phyloP scores from a whole-genome alignment of 2,797 vertebrate species.

The Arctocebus calabarensis region DNA sequence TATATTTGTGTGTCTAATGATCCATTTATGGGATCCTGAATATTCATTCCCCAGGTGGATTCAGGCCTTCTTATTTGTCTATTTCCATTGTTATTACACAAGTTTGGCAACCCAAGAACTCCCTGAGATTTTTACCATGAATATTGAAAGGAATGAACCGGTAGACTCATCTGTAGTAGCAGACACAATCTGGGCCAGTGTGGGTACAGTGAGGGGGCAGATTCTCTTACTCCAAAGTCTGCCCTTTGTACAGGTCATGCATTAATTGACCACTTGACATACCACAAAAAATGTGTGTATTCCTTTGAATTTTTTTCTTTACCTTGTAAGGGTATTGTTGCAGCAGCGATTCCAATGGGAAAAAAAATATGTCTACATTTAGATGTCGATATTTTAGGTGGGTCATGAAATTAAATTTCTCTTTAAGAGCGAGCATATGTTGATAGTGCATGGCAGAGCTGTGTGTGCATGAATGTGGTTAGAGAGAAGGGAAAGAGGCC shows the following conservation, averaged over 20 bases:
- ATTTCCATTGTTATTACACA: not conserved
- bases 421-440: conserved; percentile 73
- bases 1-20: not conserved
- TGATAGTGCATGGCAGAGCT: conserved; percentile 53
- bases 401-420: conserved; percentile 62
- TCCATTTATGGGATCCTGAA: not conserved
- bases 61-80: conserved; percentile 8
- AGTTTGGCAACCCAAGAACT: not conserved
- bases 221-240: not conserved
- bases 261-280: not conserved
- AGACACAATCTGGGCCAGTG: not conserved
- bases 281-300: not conserved
- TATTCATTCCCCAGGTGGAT: not conserved
- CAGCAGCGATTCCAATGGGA: not conserved
- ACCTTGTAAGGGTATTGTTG: conserved; percentile 13
- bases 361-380: conserved; percentile 68
- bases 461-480: conserved; percentile 23
- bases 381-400: conserved; percentile 75
- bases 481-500: conserved; percentile 51
- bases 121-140: not conserved
- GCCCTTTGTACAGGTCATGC: not conserved
- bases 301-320: conserved; percentile 33
- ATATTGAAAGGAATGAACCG: not conserved
- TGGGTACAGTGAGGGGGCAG: not conserved
- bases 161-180: not conserved